Evolutionary conservation across 2,888 invertebrate genomes (phyloP).

Genomic region (Drosophila quinaria): DNA sequence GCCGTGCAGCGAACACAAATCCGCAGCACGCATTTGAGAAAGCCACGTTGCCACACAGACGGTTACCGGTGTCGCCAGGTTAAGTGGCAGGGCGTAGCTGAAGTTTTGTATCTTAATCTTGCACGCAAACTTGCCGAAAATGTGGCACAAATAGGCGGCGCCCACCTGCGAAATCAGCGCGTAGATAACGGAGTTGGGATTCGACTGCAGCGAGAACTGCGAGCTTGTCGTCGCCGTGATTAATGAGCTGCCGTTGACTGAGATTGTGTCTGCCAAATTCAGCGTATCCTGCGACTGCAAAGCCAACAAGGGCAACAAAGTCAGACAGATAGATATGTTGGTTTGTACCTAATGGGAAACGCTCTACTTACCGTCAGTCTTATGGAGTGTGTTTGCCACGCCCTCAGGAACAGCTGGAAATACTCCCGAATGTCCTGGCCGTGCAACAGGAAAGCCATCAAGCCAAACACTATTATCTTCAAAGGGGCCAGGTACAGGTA

Average conservation of each 20-base stretch:
- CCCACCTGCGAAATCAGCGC: constrained; percentile 89
- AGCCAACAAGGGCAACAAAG: constrained; percentile 5
- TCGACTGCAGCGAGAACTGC: constrained; percentile 70
- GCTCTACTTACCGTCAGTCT: constrained; percentile 86
- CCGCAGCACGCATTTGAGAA: constrained; percentile 88
- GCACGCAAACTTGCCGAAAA: constrained; percentile 92
- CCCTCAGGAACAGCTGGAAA: constrained; percentile 86
- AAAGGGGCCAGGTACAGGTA: constrained; percentile 91
- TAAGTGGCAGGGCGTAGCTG: constrained; percentile 94
- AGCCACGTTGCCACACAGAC: constrained; percentile 89
- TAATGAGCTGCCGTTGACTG: constrained; percentile 42
- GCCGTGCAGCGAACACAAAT: constrained; percentile 89
- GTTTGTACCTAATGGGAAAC: not conserved
- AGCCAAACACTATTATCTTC: constrained; percentile 91
- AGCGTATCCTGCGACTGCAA: constrained; percentile 48
- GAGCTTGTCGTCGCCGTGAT: constrained; percentile 40
- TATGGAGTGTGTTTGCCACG: constrained; percentile 87
- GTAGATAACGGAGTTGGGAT: constrained; percentile 86
- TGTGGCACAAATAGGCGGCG: constrained; percentile 89
- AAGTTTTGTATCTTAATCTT: constrained; percentile 95
- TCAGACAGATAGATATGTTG: not conserved
- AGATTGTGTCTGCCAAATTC: constrained; percentile 39
- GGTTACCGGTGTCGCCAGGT: constrained; percentile 91
- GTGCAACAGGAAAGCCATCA: constrained; percentile 88
- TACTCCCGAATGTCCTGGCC: constrained; percentile 76